Conservation (phyloP, 1,140 invertebrate genomes). For the Bombus difficillimus region DNA sequence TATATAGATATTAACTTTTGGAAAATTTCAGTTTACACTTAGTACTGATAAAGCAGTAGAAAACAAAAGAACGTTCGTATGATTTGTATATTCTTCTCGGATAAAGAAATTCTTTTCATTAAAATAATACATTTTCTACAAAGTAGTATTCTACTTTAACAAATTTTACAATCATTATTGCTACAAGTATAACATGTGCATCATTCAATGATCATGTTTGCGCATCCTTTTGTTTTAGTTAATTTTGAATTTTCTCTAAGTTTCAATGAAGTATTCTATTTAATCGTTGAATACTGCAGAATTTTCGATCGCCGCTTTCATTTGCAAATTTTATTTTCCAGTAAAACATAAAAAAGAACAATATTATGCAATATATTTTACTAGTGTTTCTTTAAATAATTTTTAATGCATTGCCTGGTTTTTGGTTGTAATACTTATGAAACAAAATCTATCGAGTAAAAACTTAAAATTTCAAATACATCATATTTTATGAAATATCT, state of each 20-base stretch:
- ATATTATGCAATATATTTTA: constrained; percentile 20
- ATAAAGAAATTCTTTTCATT: not conserved
- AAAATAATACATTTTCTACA: constrained; percentile 7
- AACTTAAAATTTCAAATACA: not conserved
- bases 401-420: not conserved
- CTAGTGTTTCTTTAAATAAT: not conserved
- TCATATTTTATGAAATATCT: not conserved
- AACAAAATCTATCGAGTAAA: not conserved
- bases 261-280: not conserved
- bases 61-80: not conserved
- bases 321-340: constrained; percentile 9
- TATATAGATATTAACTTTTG: not conserved
- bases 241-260: not conserved
- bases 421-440: not conserved
- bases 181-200: not conserved
- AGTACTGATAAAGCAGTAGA: not conserved
- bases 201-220: not conserved
- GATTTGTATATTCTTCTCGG: not conserved
- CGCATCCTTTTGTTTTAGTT: not conserved
- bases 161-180: constrained; percentile 4
- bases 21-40: not conserved
- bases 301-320: not conserved
- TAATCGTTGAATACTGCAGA: not conserved
- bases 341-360: not conserved
- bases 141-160: not conserved